Percentiles rank a stretch among this genome's conserved stretches.
These are phyloP conservation scores for Cremastobaeus sp. DNA, from an alignment of 2,888 invertebrate genomes.

Conservation along the genomic window DNA sequence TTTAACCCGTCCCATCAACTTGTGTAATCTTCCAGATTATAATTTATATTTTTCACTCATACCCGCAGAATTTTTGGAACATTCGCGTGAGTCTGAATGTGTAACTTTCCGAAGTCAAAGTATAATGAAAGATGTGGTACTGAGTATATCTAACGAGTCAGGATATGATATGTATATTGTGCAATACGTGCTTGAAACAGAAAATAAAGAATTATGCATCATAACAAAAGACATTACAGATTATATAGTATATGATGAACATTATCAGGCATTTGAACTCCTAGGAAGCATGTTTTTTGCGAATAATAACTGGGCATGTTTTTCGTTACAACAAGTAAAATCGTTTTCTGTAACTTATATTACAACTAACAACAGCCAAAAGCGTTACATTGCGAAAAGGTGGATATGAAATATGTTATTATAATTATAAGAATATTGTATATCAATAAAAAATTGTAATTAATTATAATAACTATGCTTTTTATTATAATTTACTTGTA, in stretches of 20 bases:
- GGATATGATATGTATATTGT: conserved; percentile 25
- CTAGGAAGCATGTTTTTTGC: not conserved
- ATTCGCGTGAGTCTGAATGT: not conserved
- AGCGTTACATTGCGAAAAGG: conserved; percentile 7
- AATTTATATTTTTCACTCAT: conserved; percentile 10
- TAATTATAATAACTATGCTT: no score
- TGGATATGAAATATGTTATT: no score
- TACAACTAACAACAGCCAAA: not conserved
- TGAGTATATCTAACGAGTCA: conserved; percentile 19
- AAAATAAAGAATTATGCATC: not conserved
- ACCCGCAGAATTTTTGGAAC: conserved; percentile 2
- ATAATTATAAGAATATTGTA: no score
- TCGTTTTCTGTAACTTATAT: conserved; percentile 1
- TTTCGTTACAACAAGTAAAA: conserved; percentile 7
- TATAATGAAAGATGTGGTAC: conserved; percentile 11
- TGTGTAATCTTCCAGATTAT: conserved; percentile 29
- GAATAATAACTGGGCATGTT: not conserved
- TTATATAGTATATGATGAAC: conserved; percentile 21
- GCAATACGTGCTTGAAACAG: conserved; percentile 17
- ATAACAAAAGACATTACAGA: conserved; percentile 30
- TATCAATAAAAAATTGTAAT: no score
- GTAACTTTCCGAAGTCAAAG: not conserved
- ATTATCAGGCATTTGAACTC: conserved; percentile 15
- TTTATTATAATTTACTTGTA: no score
- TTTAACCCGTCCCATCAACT: not conserved